phyloP scores from a whole-genome alignment of 53 echinoderm and acorn worm species.

The Mesocentrotus franciscanus region DNA sequence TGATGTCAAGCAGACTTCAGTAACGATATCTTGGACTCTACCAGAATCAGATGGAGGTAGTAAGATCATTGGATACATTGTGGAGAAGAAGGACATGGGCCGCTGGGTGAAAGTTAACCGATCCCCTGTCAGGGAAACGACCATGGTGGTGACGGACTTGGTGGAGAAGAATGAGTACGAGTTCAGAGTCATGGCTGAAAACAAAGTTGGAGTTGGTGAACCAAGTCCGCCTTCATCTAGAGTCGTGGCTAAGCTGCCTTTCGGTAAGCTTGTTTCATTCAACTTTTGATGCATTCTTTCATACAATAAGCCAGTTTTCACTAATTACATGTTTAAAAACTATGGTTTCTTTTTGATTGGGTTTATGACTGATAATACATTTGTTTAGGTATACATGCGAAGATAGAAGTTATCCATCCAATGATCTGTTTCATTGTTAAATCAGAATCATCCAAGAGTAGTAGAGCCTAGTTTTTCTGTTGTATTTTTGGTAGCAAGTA shows the following conservation, averaged over 20 bases:
- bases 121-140: conserved; percentile 72
- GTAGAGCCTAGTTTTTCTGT: too few species aligned
- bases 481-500: too few species aligned
- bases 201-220: conserved; percentile 90
- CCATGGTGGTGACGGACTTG: conserved; percentile 74
- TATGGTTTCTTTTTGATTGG: neutral
- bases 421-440: neutral
- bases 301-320: neutral
- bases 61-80: conserved; percentile 77
- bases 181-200: conserved; percentile 91
- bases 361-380: neutral
- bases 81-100: conserved; percentile 84
- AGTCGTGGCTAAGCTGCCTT: conserved; percentile 88
- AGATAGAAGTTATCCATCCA: neutral
- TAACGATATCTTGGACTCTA: conserved; percentile 76
- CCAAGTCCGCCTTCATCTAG: conserved; percentile 78
- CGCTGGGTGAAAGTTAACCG: conserved; percentile 85
- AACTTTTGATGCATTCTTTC: neutral
- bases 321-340: neutral
- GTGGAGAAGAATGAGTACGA: conserved; percentile 88
- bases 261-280: conserved; percentile 74
- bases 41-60: conserved; percentile 93
- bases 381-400: neutral
- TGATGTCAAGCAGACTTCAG: conserved; percentile 79
- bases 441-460: too few species aligned